A percentile compares a stretch with the other conserved stretches of the same genome.
These are phyloP conservation scores for Heliconius hewitsoni DNA, from an alignment of 1,140 invertebrate species.

Conservation along the genomic window DNA sequence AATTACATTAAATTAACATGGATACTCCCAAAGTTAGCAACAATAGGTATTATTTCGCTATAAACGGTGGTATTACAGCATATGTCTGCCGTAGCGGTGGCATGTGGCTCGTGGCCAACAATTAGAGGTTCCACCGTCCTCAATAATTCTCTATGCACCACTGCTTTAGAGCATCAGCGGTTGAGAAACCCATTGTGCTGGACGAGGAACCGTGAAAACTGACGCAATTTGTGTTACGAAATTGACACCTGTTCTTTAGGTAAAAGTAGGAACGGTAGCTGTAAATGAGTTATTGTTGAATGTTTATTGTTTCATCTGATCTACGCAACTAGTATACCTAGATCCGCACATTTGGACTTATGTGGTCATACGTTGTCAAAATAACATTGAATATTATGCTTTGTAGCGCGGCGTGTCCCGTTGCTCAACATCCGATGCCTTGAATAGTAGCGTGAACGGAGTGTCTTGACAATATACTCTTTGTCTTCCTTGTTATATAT, in stretches of 20 bases:
- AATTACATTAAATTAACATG: conserved; percentile 16
- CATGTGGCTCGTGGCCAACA: conserved; percentile 36
- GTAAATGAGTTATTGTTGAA: not conserved
- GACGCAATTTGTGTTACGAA: conserved; percentile 19
- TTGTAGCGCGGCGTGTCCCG: too few relatives aligned
- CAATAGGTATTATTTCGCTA: conserved; percentile 21
- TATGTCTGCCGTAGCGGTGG: conserved; percentile 25
- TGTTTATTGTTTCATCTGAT: not conserved
- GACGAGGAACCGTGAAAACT: conserved; percentile 31
- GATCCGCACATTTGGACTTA: too few relatives aligned
- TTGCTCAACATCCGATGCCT: too few relatives aligned
- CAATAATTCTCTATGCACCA: conserved; percentile 50
- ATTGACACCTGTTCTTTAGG: conserved; percentile 17
- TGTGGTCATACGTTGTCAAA: too few relatives aligned
- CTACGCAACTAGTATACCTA: too few relatives aligned
- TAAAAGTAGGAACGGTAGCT: conserved; percentile 7
- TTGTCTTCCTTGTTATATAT: too few relatives aligned
- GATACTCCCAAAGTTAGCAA: not conserved
- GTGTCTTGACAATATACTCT: too few relatives aligned
- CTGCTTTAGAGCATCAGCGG: conserved; percentile 44
- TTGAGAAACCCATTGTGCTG: conserved; percentile 37
- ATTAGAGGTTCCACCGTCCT: conserved; percentile 25
- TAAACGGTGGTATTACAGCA: conserved; percentile 30
- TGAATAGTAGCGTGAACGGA: too few relatives aligned
- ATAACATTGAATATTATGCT: too few relatives aligned